phyloP scores from a whole-genome alignment of 1,140 invertebrate genomes.

The Cydia amplana region DNA sequence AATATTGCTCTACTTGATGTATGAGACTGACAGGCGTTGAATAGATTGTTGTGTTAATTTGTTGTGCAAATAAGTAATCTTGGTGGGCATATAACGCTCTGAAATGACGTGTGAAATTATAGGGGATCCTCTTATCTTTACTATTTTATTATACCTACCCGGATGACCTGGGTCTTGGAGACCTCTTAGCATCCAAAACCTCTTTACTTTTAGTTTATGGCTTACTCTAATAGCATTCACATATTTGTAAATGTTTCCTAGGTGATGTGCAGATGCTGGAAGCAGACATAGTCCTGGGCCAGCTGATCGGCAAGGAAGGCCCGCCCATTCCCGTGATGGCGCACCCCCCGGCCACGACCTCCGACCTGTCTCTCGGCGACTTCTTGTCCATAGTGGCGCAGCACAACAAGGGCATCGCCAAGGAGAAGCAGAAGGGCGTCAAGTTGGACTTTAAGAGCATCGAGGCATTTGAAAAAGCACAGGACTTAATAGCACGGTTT shows the following conservation, averaged over 20 bases:
- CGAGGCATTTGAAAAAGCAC: slow-evolving; percentile 86
- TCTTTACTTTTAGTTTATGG: too few relatives aligned
- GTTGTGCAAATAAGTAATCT: too few relatives aligned
- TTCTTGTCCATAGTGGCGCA: slow-evolving; percentile 84
- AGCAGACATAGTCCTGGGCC: slow-evolving; percentile 90
- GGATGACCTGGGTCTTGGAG: too few relatives aligned
- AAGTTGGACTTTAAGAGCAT: slow-evolving; percentile 94
- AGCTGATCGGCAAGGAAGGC: slow-evolving; percentile 71
- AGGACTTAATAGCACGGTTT: slow-evolving; percentile 74
- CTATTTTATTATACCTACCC: too few relatives aligned
- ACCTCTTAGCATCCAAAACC: too few relatives aligned
- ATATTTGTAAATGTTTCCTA: slow-evolving; percentile 59
- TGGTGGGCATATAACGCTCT: too few relatives aligned
- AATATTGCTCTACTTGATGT: too few relatives aligned
- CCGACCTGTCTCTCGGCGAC: slow-evolving; percentile 87
- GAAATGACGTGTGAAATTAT: too few relatives aligned
- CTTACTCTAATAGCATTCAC: too few relatives aligned
- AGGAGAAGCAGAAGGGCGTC: slow-evolving; percentile 81
- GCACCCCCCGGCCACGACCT: slow-evolving; percentile 86
- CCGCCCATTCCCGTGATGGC: slow-evolving; percentile 89
- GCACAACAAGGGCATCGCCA: slow-evolving; percentile 79
- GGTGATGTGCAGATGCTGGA: slow-evolving; percentile 90
- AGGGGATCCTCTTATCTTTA: too few relatives aligned
- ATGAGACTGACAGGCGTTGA: too few relatives aligned
- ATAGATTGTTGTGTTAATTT: too few relatives aligned